Conservation (phyloP, 2,113 vertebrate species). For the Phrynosoma platyrhinos region DNA sequence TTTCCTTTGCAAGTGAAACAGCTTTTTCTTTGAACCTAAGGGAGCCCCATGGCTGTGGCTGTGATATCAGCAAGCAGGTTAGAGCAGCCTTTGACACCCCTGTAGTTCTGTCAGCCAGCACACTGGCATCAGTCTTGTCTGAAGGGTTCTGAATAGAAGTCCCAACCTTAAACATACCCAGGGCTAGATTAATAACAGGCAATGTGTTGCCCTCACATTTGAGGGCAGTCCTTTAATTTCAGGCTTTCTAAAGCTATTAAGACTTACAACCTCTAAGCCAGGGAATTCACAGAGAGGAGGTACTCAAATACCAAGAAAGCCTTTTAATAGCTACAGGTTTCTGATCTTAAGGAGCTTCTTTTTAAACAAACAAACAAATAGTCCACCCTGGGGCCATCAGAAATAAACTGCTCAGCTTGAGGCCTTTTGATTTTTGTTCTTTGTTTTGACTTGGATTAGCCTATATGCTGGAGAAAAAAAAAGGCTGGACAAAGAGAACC, state of each 20-base stretch:
- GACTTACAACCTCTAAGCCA: neutral
- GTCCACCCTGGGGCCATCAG: neutral
- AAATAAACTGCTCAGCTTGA: neutral
- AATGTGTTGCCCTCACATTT: neutral
- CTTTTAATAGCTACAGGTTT: neutral
- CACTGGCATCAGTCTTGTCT: neutral
- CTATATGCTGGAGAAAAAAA: neutral
- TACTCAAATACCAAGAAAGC: neutral
- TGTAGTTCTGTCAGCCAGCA: neutral
- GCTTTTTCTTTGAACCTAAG: neutral
- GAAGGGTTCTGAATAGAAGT: constrained; percentile 9
- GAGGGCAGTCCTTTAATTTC: neutral
- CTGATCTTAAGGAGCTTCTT: neutral
- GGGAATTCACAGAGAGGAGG: neutral
- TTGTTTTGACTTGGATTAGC: neutral
- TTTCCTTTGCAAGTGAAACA: neutral
- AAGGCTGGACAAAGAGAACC: neutral
- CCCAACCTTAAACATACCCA: neutral
- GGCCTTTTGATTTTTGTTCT: neutral
- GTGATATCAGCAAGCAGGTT: constrained; percentile 14
- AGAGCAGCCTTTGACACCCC: neutral
- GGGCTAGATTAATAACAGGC: neutral
- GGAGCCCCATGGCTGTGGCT: neutral
- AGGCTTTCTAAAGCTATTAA: neutral
- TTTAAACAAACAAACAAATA: too few relatives aligned